A percentile compares a stretch with the other conserved stretches of the same genome.
These are phyloP conservation scores for Agrochola circellaris DNA, from an alignment of 2,888 invertebrate genomes.

Conservation along the genomic window DNA sequence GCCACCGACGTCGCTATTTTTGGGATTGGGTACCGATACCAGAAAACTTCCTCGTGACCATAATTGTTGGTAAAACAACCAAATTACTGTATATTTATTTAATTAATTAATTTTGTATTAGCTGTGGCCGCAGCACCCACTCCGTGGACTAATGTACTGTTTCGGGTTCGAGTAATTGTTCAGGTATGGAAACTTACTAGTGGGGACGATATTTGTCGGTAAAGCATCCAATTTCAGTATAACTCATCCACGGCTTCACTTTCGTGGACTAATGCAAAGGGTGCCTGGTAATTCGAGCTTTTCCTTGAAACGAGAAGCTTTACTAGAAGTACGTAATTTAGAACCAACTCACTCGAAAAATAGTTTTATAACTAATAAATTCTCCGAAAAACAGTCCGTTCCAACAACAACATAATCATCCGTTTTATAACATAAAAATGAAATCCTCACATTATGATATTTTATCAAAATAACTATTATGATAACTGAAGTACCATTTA, in stretches of 20 bases:
- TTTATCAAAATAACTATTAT: background rate
- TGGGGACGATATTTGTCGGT: no score
- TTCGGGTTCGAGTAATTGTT: background rate
- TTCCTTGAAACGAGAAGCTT: background rate
- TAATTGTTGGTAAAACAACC: background rate
- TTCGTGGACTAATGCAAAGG: background rate
- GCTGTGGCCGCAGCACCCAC: no score
- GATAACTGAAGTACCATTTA: background rate
- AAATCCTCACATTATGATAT: background rate
- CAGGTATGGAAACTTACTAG: background rate
- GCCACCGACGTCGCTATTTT: background rate
- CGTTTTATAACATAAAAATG: background rate
- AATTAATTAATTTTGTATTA: no score
- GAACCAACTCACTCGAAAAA: background rate
- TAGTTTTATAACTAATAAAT: background rate
- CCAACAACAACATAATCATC: background rate
- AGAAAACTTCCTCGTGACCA: background rate
- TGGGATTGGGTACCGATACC: background rate
- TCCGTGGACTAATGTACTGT: background rate
- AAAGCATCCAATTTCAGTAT: background rate
- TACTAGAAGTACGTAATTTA: background rate
- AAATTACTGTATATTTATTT: background rate
- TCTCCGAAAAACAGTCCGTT: background rate
- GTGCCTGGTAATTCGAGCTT: background rate
- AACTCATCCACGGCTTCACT: background rate